Evolutionary conservation across 2,797 vertebrate species (phyloP).

Genomic region (Ptychadena robeensis): DNA sequence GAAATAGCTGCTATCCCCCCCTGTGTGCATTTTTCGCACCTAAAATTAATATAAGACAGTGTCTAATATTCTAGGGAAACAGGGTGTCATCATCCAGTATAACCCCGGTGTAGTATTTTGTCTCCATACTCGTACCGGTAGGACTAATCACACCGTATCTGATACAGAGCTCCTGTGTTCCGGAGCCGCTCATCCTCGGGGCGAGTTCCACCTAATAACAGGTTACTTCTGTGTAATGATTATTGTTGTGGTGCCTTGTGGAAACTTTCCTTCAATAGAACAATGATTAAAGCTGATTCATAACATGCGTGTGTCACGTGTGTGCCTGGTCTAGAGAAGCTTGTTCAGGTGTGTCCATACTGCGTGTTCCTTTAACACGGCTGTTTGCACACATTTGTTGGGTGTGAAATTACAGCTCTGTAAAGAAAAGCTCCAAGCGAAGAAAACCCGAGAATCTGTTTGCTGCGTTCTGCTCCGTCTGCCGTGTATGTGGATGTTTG

Average conservation of each 20-base stretch:
- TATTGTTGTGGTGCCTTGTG: neutral
- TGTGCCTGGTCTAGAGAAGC: neutral
- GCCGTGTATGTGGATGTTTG: no score
- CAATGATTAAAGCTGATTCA: neutral
- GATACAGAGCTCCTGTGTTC: neutral
- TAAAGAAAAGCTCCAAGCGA: no score
- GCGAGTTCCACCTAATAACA: constrained; percentile 2
- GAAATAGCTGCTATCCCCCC: no score
- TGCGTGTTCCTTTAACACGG: neutral
- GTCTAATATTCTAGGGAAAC: no score
- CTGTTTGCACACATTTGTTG: neutral
- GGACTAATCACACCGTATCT: neutral
- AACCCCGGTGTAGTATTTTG: neutral
- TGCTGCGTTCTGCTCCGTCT: no score
- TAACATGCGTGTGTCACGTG: neutral
- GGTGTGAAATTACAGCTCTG: neutral
- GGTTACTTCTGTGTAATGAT: neutral
- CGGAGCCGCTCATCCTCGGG: neutral
- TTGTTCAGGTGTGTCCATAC: neutral
- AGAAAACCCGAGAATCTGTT: no score
- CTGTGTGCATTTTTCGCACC: no score
- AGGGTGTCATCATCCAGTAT: no score
- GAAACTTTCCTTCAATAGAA: neutral
- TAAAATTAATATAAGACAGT: no score
- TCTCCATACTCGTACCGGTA: neutral